Conservation (phyloP, 1,140 invertebrate species). For the Drosophila pachea region DNA sequence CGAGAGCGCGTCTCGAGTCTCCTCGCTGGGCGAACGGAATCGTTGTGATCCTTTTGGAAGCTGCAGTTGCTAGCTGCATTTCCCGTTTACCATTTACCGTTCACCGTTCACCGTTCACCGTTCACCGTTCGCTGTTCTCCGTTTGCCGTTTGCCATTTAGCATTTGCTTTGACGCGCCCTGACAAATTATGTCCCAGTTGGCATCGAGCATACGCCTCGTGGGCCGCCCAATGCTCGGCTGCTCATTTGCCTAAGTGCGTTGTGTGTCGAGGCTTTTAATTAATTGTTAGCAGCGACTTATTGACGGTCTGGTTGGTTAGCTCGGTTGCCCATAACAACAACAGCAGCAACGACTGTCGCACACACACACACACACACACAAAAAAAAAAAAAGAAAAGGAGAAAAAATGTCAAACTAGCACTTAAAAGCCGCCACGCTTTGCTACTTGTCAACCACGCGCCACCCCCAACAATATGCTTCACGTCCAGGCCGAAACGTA, state of each 20-base stretch:
- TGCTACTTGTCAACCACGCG: constrained; percentile 74
- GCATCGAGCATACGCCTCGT: constrained; percentile 67
- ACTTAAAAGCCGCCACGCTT: constrained; percentile 75
- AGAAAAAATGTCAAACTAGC: constrained; percentile 73
- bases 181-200: constrained; percentile 75
- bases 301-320: constrained; percentile 74
- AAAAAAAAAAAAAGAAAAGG: constrained; percentile 19
- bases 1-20: constrained; percentile 52
- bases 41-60: constrained; percentile 59
- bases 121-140: constrained; percentile 19
- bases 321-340: constrained; percentile 52
- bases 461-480: constrained; percentile 73
- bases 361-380: too few species aligned
- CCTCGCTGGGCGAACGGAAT: constrained; percentile 31
- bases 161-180: constrained; percentile 67
- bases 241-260: constrained; percentile 76
- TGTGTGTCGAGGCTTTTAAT: constrained; percentile 69
- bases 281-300: constrained; percentile 75
- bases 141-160: constrained; percentile 33
- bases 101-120: constrained; percentile 26
- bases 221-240: constrained; percentile 46
- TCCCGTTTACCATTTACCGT: too few species aligned
- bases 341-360: constrained; percentile 32
- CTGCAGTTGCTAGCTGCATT: constrained; percentile 35
- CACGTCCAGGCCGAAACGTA: constrained; percentile 49